These are phyloP conservation scores for Philotrypesis tridentata DNA, from an alignment of 1,140 invertebrate genomes.

Conservation along the genomic window DNA sequence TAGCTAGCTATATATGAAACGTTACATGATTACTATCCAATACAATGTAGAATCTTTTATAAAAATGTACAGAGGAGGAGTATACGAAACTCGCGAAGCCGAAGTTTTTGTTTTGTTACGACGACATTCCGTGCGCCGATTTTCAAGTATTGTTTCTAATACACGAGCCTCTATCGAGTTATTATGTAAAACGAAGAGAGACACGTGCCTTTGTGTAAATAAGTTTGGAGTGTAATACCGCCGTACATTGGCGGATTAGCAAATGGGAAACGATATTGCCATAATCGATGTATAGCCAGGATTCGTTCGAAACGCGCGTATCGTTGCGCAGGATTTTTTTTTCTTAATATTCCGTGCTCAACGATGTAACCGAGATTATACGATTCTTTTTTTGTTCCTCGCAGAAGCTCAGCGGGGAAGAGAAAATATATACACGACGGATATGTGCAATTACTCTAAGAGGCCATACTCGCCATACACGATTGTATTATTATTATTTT, in stretches of 20 bases:
- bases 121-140: neutral
- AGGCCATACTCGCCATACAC: slow-evolving; percentile 46
- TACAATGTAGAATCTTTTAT: slow-evolving; percentile 15
- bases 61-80: slow-evolving; percentile 6
- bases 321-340: slow-evolving; percentile 19
- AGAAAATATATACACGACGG: neutral
- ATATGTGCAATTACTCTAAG: slow-evolving; percentile 47
- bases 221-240: slow-evolving; percentile 9
- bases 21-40: neutral
- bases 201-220: slow-evolving; percentile 39
- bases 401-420: neutral
- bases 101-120: neutral
- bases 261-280: slow-evolving; percentile 40
- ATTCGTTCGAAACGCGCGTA: neutral
- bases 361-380: slow-evolving; percentile 35
- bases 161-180: no score
- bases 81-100: neutral
- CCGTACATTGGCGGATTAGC: neutral
- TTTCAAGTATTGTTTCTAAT: slow-evolving; percentile 16
- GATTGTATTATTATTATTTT: slow-evolving; percentile 24
- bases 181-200: slow-evolving; percentile 1
- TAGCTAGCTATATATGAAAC: neutral
- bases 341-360: slow-evolving; percentile 16
- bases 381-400: neutral
- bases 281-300: slow-evolving; percentile 39